Percentiles rank a stretch among this genome's conserved stretches.
phyloP scores from a whole-genome alignment of 2,797 vertebrate species.

The Ataeniobius toweri region DNA sequence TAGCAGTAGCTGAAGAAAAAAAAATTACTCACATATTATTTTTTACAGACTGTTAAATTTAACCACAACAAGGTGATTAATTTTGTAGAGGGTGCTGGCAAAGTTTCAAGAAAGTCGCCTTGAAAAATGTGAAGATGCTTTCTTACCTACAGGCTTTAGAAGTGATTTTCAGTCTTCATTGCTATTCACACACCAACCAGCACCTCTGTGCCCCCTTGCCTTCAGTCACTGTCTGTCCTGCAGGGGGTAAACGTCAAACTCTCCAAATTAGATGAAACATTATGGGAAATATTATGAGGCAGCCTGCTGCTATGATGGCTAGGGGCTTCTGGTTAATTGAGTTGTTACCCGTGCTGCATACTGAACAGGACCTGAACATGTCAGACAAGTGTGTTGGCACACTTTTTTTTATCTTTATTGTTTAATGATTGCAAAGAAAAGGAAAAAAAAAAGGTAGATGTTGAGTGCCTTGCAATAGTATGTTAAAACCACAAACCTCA shows the following conservation, averaged over 20 bases:
- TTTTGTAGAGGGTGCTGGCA: conserved; percentile 20
- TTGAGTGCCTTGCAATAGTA: neutral
- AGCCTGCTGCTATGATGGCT: conserved; percentile 76
- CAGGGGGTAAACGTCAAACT: conserved; percentile 79
- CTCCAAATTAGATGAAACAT: conserved; percentile 85
- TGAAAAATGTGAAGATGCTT: conserved; percentile 24
- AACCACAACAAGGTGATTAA: conserved; percentile 35
- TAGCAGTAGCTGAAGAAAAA: conserved; percentile 49
- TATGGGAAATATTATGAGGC: conserved; percentile 81
- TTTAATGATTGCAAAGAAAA: conserved; percentile 15
- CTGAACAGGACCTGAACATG: conserved; percentile 57
- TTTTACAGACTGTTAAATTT: conserved; percentile 47
- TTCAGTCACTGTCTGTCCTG: conserved; percentile 78
- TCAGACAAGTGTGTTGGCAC: conserved; percentile 47
- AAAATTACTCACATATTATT: conserved; percentile 22
- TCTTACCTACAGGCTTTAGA: conserved; percentile 49
- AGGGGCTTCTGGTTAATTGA: conserved; percentile 76
- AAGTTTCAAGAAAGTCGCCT: conserved; percentile 50
- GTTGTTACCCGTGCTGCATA: conserved; percentile 72
- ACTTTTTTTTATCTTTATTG: conserved; percentile 56
- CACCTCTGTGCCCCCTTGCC: conserved; percentile 63
- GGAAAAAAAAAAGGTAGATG: neutral
- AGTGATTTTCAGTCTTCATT: conserved; percentile 38
- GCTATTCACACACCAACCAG: conserved; percentile 41
- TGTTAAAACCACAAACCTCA: neutral